phyloP scores from a whole-genome alignment of 2,797 vertebrate species.

The Danio tinwini region DNA sequence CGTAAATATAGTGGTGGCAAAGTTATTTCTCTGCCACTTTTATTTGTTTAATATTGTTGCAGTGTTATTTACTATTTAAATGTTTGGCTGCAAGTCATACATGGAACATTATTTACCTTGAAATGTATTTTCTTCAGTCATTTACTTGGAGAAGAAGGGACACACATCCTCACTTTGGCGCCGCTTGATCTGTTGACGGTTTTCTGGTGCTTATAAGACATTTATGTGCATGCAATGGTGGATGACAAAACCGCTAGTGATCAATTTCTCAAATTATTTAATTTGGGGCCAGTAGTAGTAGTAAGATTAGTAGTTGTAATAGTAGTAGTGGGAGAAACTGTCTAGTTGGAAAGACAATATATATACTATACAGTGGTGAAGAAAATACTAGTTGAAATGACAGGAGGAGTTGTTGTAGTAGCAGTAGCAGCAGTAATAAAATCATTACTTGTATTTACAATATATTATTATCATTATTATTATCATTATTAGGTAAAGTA shows the following conservation, averaged over 20 bases:
- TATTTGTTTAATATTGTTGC: conserved; percentile 5
- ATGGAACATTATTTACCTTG: too few relatives aligned
- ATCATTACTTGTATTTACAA: not conserved
- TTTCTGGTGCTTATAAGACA: not conserved
- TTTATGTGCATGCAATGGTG: not conserved
- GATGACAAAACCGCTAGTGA: not conserved
- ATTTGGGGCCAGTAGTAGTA: too few relatives aligned
- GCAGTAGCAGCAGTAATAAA: not conserved
- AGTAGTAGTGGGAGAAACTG: too few relatives aligned
- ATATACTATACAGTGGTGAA: too few relatives aligned
- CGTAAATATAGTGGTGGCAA: too few relatives aligned
- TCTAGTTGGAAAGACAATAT: too few relatives aligned
- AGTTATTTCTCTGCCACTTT: too few relatives aligned
- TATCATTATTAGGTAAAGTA: not conserved
- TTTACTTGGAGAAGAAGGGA: conserved; percentile 19
- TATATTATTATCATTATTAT: not conserved
- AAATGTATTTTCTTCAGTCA: conserved; percentile 19
- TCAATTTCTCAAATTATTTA: not conserved
- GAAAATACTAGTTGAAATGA: not conserved
- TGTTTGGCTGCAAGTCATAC: too few relatives aligned
- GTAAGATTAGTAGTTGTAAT: too few relatives aligned
- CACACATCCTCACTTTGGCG: conserved; percentile 27
- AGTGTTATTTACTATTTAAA: not conserved
- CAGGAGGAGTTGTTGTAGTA: not conserved
- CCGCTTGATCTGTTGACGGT: not conserved